Evolutionary conservation across 2,797 vertebrate species (phyloP).

Genomic region (Stomatorhinus walkeri): DNA sequence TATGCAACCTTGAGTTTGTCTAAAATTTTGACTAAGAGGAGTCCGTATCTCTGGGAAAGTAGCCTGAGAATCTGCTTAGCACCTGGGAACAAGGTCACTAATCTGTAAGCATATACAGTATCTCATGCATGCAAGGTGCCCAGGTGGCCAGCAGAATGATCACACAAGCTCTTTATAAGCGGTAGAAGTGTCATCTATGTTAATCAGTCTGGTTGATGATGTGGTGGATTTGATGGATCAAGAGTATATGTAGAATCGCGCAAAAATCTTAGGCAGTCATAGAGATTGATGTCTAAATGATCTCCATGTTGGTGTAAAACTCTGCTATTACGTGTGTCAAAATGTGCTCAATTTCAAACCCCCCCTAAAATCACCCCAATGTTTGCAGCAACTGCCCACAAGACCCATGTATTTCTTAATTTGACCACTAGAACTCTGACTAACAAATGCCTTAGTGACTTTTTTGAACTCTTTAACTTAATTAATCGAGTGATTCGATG

Average conservation of each 20-base stretch:
- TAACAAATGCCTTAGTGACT: too few species aligned
- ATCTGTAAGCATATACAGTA: neutral
- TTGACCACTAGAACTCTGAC: too few species aligned
- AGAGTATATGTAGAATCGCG: neutral
- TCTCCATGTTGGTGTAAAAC: neutral
- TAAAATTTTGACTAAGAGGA: neutral
- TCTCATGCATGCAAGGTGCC: neutral
- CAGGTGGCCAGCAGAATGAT: neutral
- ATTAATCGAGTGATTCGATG: neutral
- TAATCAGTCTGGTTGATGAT: neutral
- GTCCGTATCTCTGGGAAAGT: neutral
- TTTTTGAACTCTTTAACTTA: too few species aligned
- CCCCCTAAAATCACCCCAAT: too few species aligned
- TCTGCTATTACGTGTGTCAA: neutral
- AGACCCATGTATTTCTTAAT: too few species aligned
- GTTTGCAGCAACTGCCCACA: too few species aligned
- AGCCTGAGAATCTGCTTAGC: neutral
- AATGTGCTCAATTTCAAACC: neutral
- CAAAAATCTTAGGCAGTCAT: neutral
- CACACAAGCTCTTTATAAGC: neutral
- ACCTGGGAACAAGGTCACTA: neutral
- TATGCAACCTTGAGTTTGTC: neutral
- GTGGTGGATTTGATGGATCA: neutral
- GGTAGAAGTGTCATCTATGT: neutral
- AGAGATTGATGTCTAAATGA: neutral